A percentile compares a stretch with the other conserved stretches of the same genome.
These are phyloP conservation scores for Nesogale talazaci DNA, from an alignment of 2,113 vertebrate genomes.

Conservation along the genomic window DNA sequence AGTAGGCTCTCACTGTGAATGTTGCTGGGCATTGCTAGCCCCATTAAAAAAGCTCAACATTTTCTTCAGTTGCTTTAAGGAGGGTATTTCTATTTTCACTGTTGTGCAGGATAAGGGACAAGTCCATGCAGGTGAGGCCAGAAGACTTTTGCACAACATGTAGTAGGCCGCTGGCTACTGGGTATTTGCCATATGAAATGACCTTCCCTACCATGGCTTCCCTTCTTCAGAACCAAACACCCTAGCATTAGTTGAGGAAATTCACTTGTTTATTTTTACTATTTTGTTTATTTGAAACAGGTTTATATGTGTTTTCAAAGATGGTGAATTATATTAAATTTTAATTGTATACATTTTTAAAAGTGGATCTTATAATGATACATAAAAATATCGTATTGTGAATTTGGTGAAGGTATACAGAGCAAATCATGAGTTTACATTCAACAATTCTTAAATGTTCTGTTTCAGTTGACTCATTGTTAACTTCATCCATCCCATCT, in stretches of 20 bases:
- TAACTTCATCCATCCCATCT: no score
- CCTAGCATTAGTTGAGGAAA: not conserved
- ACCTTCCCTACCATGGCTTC: not conserved
- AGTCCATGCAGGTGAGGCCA: not conserved
- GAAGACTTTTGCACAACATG: not conserved
- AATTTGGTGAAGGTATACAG: no score
- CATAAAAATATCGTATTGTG: not conserved
- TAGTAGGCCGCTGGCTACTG: not conserved
- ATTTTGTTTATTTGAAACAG: not conserved
- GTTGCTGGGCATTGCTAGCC: not conserved
- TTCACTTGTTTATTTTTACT: not conserved
- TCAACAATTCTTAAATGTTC: no score
- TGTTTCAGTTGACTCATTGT: no score
- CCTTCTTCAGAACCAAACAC: not conserved
- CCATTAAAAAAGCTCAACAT: not conserved
- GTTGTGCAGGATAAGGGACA: not conserved
- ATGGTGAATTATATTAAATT: not conserved
- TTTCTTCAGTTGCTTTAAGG: not conserved
- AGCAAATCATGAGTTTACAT: no score
- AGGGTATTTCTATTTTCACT: not conserved
- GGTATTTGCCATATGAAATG: not conserved
- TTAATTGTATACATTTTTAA: not conserved
- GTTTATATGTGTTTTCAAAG: constrained; percentile 1
- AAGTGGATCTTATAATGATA: no score
- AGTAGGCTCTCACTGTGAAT: not conserved